A percentile compares a stretch with the other conserved stretches of the same genome.
Conservation (phyloP, 2,888 invertebrate species). For the Scelioninae gen. 1 region DNA sequence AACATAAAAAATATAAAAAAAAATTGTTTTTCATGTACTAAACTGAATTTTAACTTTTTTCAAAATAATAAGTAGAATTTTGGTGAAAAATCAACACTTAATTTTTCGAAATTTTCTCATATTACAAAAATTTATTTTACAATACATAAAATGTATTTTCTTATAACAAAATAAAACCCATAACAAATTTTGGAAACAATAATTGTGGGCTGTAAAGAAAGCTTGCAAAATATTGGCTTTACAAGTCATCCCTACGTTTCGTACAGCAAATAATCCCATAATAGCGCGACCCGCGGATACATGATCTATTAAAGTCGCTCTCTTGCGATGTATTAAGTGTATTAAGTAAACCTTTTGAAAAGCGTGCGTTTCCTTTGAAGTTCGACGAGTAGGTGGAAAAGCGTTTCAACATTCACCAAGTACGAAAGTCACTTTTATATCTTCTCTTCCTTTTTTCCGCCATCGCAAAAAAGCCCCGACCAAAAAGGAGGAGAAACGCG, state of each 20-base stretch:
- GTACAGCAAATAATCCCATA: conserved; percentile 45
- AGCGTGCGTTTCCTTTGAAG: conserved; percentile 57
- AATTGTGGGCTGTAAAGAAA: neutral
- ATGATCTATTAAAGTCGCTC: conserved; percentile 60
- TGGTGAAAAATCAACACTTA: too few relatives aligned
- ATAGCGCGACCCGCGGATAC: conserved; percentile 52
- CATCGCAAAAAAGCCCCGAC: conserved; percentile 36
- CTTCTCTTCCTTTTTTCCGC: conserved; percentile 50
- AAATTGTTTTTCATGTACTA: too few relatives aligned
- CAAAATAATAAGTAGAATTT: too few relatives aligned
- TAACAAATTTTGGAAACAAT: neutral
- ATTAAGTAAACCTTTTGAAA: conserved; percentile 65
- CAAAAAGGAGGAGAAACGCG: conserved; percentile 39
- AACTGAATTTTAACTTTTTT: too few relatives aligned
- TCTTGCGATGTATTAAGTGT: conserved; percentile 59
- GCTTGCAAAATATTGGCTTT: conserved; percentile 18
- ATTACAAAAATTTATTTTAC: too few relatives aligned
- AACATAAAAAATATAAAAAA: too few relatives aligned
- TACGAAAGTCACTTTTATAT: conserved; percentile 63
- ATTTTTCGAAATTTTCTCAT: too few relatives aligned
- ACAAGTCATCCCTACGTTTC: conserved; percentile 6
- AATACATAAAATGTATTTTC: too few relatives aligned
- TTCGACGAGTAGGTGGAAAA: conserved; percentile 61
- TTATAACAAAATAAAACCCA: neutral
- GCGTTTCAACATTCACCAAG: conserved; percentile 63